A percentile compares a stretch with the other conserved stretches of the same genome.
phyloP scores from a whole-genome alignment of 2,888 invertebrate species.

The Synanthedon myopaeformis region DNA sequence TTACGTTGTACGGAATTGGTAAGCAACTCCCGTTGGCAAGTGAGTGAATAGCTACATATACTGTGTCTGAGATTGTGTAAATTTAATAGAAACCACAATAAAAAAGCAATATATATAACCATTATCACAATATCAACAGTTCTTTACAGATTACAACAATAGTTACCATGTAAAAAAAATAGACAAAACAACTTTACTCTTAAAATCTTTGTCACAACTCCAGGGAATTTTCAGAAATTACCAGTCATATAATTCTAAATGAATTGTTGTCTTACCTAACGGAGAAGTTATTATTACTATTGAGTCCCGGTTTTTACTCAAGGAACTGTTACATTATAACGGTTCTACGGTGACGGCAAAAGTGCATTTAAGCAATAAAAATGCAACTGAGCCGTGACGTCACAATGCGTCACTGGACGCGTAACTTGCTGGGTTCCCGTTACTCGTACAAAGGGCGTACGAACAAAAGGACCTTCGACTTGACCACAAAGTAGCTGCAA shows the following conservation, averaged over 20 bases:
- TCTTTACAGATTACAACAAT: too few species aligned
- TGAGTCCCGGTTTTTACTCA: constrained; percentile 56
- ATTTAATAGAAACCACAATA: too few species aligned
- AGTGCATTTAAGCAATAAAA: constrained; percentile 56
- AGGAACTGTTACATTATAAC: constrained; percentile 57
- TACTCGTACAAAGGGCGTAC: constrained; percentile 41
- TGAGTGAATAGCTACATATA: too few species aligned
- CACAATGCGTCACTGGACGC: constrained; percentile 40
- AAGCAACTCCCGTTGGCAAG: too few species aligned
- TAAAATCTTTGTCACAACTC: too few species aligned
- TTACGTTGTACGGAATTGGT: too few species aligned
- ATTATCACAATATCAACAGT: too few species aligned
- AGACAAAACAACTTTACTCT: too few species aligned
- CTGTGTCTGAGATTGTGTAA: too few species aligned
- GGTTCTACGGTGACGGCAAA: constrained; percentile 48
- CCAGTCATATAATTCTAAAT: constrained; percentile 45
- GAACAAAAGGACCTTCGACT: constrained; percentile 40
- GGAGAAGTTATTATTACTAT: constrained; percentile 44
- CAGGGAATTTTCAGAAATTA: constrained; percentile 24
- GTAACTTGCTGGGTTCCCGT: constrained; percentile 31
- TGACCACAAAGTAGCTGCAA: constrained; percentile 58
- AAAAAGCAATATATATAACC: too few species aligned
- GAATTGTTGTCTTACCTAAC: constrained; percentile 48
- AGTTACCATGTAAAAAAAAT: too few species aligned
- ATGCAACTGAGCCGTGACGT: constrained; percentile 42